Evolutionary conservation across 1,140 invertebrate genomes (phyloP), one percentile per base, ranked within the genome.

Genomic region (Drosophila kepulauana): DNA sequence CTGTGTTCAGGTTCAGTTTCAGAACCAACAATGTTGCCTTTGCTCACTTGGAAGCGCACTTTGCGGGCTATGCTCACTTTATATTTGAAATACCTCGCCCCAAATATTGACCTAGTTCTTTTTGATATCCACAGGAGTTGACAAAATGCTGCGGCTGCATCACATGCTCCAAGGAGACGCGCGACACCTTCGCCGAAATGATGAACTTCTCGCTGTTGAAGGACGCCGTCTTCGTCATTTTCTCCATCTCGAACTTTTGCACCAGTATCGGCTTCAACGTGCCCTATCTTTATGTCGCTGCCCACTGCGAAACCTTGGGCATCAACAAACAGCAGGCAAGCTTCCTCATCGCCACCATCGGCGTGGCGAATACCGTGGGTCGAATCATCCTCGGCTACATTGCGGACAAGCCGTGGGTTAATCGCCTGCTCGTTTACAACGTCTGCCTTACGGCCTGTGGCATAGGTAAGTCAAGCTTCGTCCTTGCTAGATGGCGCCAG

Each of bases 231-330:
- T 99, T 99, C 91, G 94, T 99, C 62, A 93, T 99, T 57, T 99
- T 99, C 93, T 96, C 96, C 16, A 65, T 98, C 33, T 99, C 98
- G 25, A 99, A 99, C 93, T 98, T 99, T 91, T 95, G 98, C 84
- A 99, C 98, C 5, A 98, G 97, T 91, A 97, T 99, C 79, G 98
- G 98, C 35, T 99, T 99, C 94, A 98, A 99, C 92, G 96, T 99
- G 82, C 98, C 98, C 62, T 97, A 98, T 93, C 94, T 99, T 75
- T 97, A 97, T 93, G 94, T 97, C 45, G 95, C 95, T 68, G 93
- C 95, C 49, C 94, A 95, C 92, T 95, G 96, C 3, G 93, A 95
- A 59, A 91, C 94, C 6, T 79, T 95, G 49, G 93, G 93, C 1
- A 94, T 97, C 10, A 75, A 93, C 1, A 91, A 94, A 75, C 92